Base-by-base conservation (phyloP, 2,888 invertebrate genomes). In the Macrosoma leucophasiata region DNA sequence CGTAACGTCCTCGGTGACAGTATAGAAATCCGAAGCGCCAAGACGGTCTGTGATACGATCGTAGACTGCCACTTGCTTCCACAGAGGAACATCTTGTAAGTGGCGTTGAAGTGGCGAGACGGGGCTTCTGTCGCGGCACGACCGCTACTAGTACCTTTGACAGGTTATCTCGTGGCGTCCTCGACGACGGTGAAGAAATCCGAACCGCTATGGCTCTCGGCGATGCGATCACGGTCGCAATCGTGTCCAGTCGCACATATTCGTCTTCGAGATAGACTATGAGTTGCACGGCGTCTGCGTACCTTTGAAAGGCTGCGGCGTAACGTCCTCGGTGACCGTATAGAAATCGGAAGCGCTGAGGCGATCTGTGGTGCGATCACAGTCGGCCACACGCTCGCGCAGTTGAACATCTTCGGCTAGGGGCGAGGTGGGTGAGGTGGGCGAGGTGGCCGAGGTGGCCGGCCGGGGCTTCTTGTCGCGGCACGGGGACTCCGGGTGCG, bases 281-380 rank as follows among this genome's bases (percentile, higher is more conserved):
- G 1, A 23, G 10, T 13, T 19, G 7, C 8, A 12, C 19, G 10
- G 3, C 12, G 13, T 11, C 27, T 8, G 21, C 9, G 7, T 29
- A 82, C 85, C 85, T 76, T 84, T 85, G 36, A 84, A 85, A 1
- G 85, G 84, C 43, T 79, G 82, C 47, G 85, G 84, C 40, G 85
- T 84, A 30, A 69, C 56, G 35, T 84, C 82, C 37, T 84, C 85
- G 4, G 79, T 65, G 47, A 85, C 84, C 2, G 65, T 72, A 36
- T 85, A 84, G 51, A 82, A 85, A 52, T 85, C 85, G 0, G 84
- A 82, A 0, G 85, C 84, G 50, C 84, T 84, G 39, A 84, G 65
- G 2, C 84, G 51, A 39, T 79, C 79, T 5, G 58, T 58, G 3
- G 45, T 39, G 10, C 56, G 58, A 4, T 66, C 63, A 1, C 40